Evolutionary conservation across 2,888 invertebrate species (phyloP).

Genomic region (Leucoma salicis): DNA sequence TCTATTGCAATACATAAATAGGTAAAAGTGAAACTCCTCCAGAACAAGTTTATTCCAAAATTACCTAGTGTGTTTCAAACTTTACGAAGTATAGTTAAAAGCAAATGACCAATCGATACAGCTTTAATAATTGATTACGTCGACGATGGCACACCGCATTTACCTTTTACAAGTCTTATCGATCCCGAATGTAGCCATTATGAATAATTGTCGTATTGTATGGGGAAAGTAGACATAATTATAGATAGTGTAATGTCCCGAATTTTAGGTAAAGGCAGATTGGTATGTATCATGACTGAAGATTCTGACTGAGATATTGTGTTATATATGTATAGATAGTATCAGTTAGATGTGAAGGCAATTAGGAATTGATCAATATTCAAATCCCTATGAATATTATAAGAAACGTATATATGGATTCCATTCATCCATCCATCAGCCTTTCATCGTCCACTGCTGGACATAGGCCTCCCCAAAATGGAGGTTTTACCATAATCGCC

Average conservation of each 20-base stretch:
- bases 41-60: neutral
- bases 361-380: too few species aligned
- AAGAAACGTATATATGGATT: too few species aligned
- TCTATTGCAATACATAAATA: too few species aligned
- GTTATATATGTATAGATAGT: neutral
- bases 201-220: slow-evolving; percentile 12
- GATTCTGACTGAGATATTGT: neutral
- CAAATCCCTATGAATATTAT: too few species aligned
- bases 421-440: too few species aligned
- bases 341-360: too few species aligned
- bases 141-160: slow-evolving; percentile 17
- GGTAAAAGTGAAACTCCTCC: too few species aligned
- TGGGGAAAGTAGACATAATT: slow-evolving; percentile 7
- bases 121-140: slow-evolving; percentile 43
- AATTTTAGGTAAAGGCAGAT: neutral
- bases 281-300: slow-evolving; percentile 1
- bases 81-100: slow-evolving; percentile 50
- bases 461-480: too few species aligned
- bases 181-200: slow-evolving; percentile 23
- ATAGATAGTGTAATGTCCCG: slow-evolving; percentile 4
- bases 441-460: too few species aligned
- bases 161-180: slow-evolving; percentile 36
- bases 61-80: slow-evolving; percentile 31
- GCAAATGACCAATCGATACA: slow-evolving; percentile 73
- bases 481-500: too few species aligned